Conservation (phyloP, 2,797 vertebrate genomes). For the Fistularia tabacaria region DNA sequence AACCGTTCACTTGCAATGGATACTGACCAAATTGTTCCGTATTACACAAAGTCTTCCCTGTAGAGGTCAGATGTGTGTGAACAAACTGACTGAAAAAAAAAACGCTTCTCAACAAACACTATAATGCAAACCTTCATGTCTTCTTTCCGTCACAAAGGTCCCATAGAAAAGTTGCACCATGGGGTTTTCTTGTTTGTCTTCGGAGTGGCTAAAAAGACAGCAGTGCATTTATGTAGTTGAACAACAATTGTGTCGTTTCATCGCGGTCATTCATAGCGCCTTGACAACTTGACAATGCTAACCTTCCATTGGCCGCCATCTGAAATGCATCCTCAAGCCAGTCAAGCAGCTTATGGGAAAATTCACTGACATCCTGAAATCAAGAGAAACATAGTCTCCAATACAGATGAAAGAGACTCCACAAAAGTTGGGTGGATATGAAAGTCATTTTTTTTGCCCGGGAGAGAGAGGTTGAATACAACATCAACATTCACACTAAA, state of each 20-base stretch:
- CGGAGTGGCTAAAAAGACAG: slow-evolving; percentile 68
- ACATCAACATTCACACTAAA: too few species aligned
- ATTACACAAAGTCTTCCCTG: slow-evolving; percentile 86
- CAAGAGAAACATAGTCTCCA: slow-evolving; percentile 15
- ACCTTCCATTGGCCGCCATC: slow-evolving; percentile 84
- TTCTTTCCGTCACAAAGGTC: slow-evolving; percentile 89
- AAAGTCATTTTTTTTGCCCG: background rate
- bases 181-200: slow-evolving; percentile 88
- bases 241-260: background rate
- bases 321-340: slow-evolving; percentile 97
- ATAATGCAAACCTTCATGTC: slow-evolving; percentile 80
- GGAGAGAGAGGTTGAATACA: too few species aligned
- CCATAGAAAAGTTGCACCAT: slow-evolving; percentile 99
- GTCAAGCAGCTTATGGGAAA: slow-evolving; percentile 96
- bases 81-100: too few species aligned
- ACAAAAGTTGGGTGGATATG: background rate
- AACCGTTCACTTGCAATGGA: slow-evolving; percentile 96
- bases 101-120: too few species aligned
- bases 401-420: too few species aligned
- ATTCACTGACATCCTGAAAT: slow-evolving; percentile 95
- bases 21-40: slow-evolving; percentile 97
- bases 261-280: background rate
- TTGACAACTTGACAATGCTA: slow-evolving; percentile 48
- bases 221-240: background rate
- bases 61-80: too few species aligned